phyloP scores from a whole-genome alignment of 2,797 vertebrate genomes.

The Brachymystax lenok region DNA sequence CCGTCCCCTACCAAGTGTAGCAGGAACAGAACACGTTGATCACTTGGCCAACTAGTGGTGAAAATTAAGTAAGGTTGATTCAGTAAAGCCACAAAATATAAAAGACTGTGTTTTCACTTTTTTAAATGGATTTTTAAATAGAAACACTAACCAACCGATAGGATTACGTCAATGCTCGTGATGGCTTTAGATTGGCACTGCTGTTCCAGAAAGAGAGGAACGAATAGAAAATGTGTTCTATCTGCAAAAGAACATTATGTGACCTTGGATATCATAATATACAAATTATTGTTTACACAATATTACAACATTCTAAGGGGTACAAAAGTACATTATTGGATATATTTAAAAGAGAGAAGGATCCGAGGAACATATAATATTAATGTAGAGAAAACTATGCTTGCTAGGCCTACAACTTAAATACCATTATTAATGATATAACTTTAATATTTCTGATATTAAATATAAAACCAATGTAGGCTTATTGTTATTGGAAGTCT shows the following conservation, averaged over 20 bases:
- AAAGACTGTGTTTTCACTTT: constrained; percentile 25
- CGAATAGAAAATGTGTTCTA: not conserved
- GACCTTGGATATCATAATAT: constrained; percentile 62
- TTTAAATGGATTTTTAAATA: constrained; percentile 64
- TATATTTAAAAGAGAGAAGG: not conserved
- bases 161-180: constrained; percentile 63
- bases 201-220: not conserved
- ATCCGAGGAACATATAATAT: not conserved
- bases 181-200: constrained; percentile 54
- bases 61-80: constrained; percentile 13
- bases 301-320: constrained; percentile 6
- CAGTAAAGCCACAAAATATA: constrained; percentile 33
- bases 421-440: not conserved
- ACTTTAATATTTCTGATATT: constrained; percentile 3
- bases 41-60: constrained; percentile 41
- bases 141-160: constrained; percentile 62
- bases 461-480: not conserved
- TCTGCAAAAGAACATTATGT: constrained; percentile 22
- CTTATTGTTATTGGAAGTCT: constrained; percentile 4
- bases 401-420: constrained; percentile 2
- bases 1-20: constrained; percentile 25
- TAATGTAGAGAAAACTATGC: not conserved
- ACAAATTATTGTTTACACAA: constrained; percentile 23
- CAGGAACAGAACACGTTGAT: constrained; percentile 38
- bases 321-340: not conserved